These are phyloP conservation scores for Eonycteris spelaea DNA, from an alignment of 2,113 vertebrate genomes.

Conservation along the genomic window DNA sequence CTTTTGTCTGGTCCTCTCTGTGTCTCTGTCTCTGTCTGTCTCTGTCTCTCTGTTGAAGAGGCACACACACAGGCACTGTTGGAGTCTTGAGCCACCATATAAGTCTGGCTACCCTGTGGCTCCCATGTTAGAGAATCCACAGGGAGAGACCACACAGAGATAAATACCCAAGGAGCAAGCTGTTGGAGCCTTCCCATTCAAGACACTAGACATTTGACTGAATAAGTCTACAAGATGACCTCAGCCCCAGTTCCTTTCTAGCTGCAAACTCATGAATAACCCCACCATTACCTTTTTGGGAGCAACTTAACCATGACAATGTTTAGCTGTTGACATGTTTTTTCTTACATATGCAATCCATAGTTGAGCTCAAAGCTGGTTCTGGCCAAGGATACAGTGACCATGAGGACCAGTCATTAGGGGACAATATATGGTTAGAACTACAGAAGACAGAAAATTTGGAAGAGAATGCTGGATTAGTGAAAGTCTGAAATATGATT, in stretches of 20 bases:
- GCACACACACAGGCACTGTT: neutral
- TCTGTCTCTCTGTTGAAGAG: neutral
- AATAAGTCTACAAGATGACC: neutral
- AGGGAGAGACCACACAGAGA: neutral
- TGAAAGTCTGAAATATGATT: neutral
- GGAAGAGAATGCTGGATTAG: neutral
- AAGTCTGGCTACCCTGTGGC: neutral
- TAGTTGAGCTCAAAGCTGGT: neutral
- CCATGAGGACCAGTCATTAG: neutral
- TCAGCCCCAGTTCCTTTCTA: neutral
- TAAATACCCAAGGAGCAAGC: neutral
- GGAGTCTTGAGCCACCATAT: neutral
- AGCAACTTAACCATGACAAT: neutral
- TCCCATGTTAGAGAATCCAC: neutral
- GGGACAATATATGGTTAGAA: neutral
- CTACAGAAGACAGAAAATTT: neutral
- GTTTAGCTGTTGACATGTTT: neutral
- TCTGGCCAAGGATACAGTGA: neutral
- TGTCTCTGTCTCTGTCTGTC: too few species aligned
- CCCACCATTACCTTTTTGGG: neutral
- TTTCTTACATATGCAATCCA: neutral
- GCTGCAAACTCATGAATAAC: neutral
- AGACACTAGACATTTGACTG: neutral
- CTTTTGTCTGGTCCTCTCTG: neutral
- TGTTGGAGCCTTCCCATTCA: neutral